Conservation (phyloP, 1,140 invertebrate genomes). For the Listronotus oregonensis region DNA sequence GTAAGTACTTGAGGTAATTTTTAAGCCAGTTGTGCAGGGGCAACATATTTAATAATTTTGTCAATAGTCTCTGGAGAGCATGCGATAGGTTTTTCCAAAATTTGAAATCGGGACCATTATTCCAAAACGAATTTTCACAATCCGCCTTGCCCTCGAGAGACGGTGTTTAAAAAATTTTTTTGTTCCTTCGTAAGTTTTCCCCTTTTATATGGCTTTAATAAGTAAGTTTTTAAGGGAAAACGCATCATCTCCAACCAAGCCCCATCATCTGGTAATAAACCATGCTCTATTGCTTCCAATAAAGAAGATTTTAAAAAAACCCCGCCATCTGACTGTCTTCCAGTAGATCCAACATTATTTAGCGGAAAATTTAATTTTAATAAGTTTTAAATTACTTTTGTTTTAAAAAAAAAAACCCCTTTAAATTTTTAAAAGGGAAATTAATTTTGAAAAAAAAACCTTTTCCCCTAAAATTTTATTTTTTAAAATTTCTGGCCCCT, state of each 20-base stretch:
- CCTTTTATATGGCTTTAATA: conserved; percentile 12
- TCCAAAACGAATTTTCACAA: no score
- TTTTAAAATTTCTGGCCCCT: not conserved
- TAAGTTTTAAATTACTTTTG: conserved; percentile 42
- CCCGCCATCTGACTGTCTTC: conserved; percentile 52
- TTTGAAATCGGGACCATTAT: no score
- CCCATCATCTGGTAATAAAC: conserved; percentile 2
- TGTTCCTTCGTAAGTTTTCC: not conserved
- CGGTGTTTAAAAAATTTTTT: no score
- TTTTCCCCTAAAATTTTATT: not conserved
- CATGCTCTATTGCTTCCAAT: conserved; percentile 6
- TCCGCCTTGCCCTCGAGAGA: no score
- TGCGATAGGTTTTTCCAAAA: no score
- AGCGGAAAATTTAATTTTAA: conserved; percentile 54
- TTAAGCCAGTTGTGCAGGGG: no score
- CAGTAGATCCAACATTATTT: conserved; percentile 54
- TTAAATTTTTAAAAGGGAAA: conserved; percentile 56
- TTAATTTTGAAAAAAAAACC: not conserved
- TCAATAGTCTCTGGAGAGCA: no score
- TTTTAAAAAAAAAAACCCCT: no score
- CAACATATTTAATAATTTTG: no score
- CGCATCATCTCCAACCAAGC: conserved; percentile 11
- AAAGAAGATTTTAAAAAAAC: no score
- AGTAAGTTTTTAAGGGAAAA: no score
- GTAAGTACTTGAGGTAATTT: no score